Conservation (phyloP, 2,113 vertebrate species). For the Apodemus speciosus region DNA sequence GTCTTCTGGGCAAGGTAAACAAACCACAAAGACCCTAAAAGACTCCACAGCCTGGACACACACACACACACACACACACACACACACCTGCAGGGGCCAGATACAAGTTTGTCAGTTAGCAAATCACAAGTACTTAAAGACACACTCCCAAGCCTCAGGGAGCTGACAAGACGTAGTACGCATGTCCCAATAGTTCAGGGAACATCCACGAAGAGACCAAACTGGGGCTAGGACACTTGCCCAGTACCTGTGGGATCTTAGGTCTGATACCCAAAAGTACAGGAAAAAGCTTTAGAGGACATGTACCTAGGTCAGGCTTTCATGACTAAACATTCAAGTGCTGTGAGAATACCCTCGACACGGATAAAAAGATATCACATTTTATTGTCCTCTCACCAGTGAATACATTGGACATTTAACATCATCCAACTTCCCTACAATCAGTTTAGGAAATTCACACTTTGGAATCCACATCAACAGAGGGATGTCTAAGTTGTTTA, state of each 20-base stretch:
- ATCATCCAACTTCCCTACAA: not conserved
- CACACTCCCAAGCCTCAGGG: not conserved
- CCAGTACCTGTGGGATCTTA: not conserved
- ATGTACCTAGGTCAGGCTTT: not conserved
- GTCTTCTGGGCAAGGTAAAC: slow-evolving; percentile 37
- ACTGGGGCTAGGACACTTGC: not conserved
- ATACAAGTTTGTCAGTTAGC: not conserved
- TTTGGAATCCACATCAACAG: not conserved
- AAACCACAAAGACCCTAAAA: not conserved
- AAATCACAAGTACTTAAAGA: not conserved
- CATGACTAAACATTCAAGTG: not conserved
- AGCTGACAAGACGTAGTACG: not conserved
- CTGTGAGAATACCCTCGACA: not conserved
- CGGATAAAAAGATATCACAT: not conserved
- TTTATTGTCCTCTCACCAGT: not conserved
- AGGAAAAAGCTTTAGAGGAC: not conserved
- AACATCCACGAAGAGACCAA: not conserved
- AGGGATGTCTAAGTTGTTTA: no score
- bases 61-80: no score
- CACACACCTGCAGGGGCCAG: not conserved
- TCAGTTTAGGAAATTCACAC: not conserved
- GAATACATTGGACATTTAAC: not conserved
- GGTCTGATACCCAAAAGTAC: not conserved
- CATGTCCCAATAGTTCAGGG: not conserved
- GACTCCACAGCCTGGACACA: not conserved